Conservation (phyloP, 2,888 invertebrate species). For the Drosophila trichaetosa region DNA sequence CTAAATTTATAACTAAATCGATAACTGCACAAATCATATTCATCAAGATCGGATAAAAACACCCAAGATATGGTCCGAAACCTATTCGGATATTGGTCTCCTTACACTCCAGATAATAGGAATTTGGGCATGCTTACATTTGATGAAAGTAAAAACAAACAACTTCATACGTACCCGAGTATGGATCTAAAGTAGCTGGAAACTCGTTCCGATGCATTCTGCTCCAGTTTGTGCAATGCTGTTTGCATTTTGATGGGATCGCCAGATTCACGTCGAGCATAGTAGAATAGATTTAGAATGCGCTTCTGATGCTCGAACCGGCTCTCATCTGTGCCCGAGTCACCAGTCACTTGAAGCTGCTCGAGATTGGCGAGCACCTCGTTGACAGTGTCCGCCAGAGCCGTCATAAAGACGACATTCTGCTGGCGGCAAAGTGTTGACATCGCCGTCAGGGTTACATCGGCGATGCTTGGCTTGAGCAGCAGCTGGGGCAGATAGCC, state of each 20-base stretch:
- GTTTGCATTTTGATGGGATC: not conserved
- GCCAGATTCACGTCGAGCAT: slow-evolving; percentile 79
- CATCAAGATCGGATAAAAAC: not conserved
- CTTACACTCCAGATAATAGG: not conserved
- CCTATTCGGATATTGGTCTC: not conserved
- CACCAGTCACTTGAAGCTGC: slow-evolving; percentile 82
- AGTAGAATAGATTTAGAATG: slow-evolving; percentile 86
- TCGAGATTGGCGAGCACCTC: slow-evolving; percentile 85
- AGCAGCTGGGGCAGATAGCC: slow-evolving; percentile 87
- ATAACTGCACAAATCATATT: not conserved
- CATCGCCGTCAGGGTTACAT: slow-evolving; percentile 86
- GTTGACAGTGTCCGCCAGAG: slow-evolving; percentile 85
- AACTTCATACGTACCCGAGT: slow-evolving; percentile 32
- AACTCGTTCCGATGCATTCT: slow-evolving; percentile 59
- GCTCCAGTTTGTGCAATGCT: slow-evolving; percentile 14
- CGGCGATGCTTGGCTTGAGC: slow-evolving; percentile 85
- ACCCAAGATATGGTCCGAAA: not conserved
- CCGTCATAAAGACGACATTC: slow-evolving; percentile 86
- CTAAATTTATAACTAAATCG: too few relatives aligned
- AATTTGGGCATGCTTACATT: not conserved
- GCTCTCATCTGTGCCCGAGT: slow-evolving; percentile 18
- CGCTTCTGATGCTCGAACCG: slow-evolving; percentile 85
- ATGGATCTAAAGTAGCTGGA: slow-evolving; percentile 75
- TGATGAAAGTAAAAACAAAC: not conserved
- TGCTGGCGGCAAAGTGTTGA: slow-evolving; percentile 87